phyloP scores from a whole-genome alignment of 2,888 invertebrate genomes.

The Phortica magna region DNA sequence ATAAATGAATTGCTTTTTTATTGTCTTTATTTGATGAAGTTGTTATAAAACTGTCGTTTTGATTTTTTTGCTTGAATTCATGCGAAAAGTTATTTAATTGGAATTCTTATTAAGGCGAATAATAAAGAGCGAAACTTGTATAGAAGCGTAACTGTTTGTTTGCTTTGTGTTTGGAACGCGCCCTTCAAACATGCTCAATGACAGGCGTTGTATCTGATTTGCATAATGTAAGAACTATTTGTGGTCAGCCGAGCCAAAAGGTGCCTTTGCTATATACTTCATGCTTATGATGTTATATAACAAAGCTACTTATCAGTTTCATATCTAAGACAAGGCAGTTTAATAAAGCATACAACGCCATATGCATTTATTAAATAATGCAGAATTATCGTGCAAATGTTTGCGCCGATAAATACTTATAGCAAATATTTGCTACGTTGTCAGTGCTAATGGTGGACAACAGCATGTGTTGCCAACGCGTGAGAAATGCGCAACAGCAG shows the following conservation, averaged over 20 bases:
- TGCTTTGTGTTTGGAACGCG: no score
- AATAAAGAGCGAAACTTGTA: no score
- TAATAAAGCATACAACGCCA: not conserved
- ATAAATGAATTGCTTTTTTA: conserved; percentile 3
- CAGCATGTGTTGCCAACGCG: conserved; percentile 39
- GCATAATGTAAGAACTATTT: no score
- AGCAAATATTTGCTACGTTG: conserved; percentile 39
- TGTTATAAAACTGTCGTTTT: not conserved
- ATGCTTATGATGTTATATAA: no score
- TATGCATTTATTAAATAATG: conserved; percentile 23
- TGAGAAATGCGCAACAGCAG: conserved; percentile 45
- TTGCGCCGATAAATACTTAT: conserved; percentile 17
- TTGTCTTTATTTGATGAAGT: conserved; percentile 19
- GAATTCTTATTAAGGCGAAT: no score
- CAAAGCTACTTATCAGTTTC: not conserved
- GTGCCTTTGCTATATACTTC: no score
- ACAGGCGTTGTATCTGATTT: no score
- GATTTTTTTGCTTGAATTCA: not conserved
- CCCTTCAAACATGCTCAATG: no score
- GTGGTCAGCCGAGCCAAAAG: no score
- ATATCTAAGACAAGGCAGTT: not conserved
- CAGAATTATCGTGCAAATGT: conserved; percentile 5
- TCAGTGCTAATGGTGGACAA: conserved; percentile 1
- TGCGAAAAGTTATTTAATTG: not conserved
- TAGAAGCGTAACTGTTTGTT: no score